Evolutionary conservation across 2,888 invertebrate genomes (phyloP).

Genomic region (Amiota communis): DNA sequence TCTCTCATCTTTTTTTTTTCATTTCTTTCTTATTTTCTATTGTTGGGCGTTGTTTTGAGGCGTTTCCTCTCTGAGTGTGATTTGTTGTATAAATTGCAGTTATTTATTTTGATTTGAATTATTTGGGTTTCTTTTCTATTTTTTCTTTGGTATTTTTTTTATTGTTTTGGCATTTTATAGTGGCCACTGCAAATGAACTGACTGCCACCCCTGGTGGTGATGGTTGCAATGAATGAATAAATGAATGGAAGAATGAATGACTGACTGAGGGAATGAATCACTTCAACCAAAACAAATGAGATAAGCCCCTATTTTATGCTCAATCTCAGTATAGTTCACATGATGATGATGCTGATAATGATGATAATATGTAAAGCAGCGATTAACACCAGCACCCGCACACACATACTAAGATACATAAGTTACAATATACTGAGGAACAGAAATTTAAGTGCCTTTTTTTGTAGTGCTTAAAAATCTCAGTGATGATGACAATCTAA

Average conservation of each 20-base stretch:
- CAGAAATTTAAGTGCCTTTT: neutral
- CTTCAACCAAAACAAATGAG: neutral
- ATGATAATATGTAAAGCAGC: neutral
- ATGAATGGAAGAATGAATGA: too few species aligned
- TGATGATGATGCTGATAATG: neutral
- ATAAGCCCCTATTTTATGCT: conserved; percentile 3
- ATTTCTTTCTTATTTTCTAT: neutral
- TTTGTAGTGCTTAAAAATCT: too few species aligned
- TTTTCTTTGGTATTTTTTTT: too few species aligned
- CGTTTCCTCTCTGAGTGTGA: neutral
- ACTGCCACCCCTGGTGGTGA: too few species aligned
- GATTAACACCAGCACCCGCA: conserved; percentile 34
- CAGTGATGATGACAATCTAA: neutral
- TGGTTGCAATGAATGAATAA: too few species aligned
- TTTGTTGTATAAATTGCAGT: too few species aligned
- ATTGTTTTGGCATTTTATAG: too few species aligned
- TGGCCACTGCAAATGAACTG: too few species aligned
- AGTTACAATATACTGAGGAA: neutral
- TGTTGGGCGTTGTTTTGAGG: neutral
- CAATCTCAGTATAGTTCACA: neutral
- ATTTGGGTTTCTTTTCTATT: too few species aligned
- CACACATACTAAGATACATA: conserved; percentile 28
- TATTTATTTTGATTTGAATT: too few species aligned
- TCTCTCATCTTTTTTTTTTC: neutral
- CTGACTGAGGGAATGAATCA: too few species aligned